phyloP scores from a whole-genome alignment of 2,888 invertebrate species.

The Xestia c-nigrum region DNA sequence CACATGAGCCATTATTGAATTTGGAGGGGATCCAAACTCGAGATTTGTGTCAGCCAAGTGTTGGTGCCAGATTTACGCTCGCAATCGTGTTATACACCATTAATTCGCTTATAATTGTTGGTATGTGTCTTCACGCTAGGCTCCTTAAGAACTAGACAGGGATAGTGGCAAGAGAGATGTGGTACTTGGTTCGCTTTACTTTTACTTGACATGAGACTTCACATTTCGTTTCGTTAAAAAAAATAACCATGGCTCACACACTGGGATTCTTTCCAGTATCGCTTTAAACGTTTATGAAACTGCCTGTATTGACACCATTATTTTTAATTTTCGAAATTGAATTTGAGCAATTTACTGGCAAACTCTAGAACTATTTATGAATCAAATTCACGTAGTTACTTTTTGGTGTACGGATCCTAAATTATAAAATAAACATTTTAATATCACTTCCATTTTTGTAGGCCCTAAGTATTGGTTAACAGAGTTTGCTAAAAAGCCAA shows the following conservation, averaged over 20 bases:
- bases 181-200: not conserved
- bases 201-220: not conserved
- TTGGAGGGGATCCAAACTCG: slow-evolving; percentile 82
- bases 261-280: too few relatives aligned
- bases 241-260: too few relatives aligned
- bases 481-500: not conserved
- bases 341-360: not conserved
- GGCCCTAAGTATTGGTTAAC: not conserved
- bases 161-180: not conserved
- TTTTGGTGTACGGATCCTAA: not conserved
- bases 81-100: slow-evolving; percentile 70
- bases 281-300: not conserved
- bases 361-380: not conserved
- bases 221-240: not conserved
- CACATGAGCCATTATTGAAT: slow-evolving; percentile 83
- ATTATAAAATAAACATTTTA: too few relatives aligned
- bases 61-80: slow-evolving; percentile 81
- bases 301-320: not conserved
- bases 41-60: slow-evolving; percentile 83
- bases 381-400: not conserved
- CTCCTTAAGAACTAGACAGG: slow-evolving; percentile 2
- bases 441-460: too few relatives aligned
- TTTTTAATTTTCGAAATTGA: not conserved
- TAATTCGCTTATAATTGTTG: slow-evolving; percentile 69
- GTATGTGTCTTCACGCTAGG: slow-evolving; percentile 33